Evolutionary conservation across 2,888 invertebrate species (phyloP).

Genomic region (Callyntrura guangdongensis): DNA sequence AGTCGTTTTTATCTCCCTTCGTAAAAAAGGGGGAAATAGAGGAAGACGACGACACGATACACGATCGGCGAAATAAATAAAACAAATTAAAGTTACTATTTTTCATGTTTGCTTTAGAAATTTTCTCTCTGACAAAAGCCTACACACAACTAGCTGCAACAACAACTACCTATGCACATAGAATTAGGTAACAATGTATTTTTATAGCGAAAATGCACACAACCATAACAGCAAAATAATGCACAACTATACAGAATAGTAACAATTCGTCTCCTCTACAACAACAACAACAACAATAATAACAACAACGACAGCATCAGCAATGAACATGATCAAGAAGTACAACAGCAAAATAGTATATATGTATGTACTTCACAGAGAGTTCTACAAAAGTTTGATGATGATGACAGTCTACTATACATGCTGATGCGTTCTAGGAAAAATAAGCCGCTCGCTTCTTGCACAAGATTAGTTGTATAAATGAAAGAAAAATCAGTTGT

Average conservation of each 20-base stretch:
- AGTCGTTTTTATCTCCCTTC: not conserved
- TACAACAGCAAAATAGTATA: slow-evolving; percentile 26
- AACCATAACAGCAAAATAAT: not conserved
- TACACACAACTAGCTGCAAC: slow-evolving; percentile 40
- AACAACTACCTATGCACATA: slow-evolving; percentile 20
- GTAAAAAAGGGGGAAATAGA: too few relatives aligned
- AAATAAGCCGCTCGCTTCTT: slow-evolving; percentile 23
- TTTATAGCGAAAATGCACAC: not conserved
- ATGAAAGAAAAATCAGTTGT: not conserved
- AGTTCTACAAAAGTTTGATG: not conserved
- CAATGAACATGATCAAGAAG: not conserved
- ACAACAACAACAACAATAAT: not conserved
- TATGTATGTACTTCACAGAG: not conserved
- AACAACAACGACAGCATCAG: not conserved
- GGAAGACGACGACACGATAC: slow-evolving; percentile 27
- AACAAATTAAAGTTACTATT: slow-evolving; percentile 43
- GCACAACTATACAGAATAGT: not conserved
- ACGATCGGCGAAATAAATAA: slow-evolving; percentile 23
- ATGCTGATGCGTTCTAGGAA: not conserved
- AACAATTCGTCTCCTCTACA: slow-evolving; percentile 33
- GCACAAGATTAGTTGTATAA: not conserved
- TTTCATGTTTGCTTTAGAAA: slow-evolving; percentile 32
- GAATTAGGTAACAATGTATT: not conserved
- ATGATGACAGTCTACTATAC: not conserved
- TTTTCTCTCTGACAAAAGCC: slow-evolving; percentile 42